phyloP scores from a whole-genome alignment of 1,140 invertebrate genomes.

The Apis mellifera region DNA sequence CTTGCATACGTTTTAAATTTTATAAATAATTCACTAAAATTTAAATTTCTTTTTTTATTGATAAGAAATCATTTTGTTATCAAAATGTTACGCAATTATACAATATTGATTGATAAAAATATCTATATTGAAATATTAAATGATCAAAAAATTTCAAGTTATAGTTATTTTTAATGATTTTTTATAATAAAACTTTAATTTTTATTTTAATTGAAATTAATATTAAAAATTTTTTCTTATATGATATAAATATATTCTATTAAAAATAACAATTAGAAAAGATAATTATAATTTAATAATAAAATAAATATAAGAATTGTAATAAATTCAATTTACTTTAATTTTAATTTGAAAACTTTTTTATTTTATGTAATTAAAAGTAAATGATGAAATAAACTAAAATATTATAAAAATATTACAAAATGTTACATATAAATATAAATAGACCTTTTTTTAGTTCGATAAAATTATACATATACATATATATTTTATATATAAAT shows the following conservation, averaged over 20 bases:
- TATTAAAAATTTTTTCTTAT: neutral
- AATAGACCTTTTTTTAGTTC: slow-evolving; percentile 6
- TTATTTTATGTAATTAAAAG: slow-evolving; percentile 3
- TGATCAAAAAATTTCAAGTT: neutral
- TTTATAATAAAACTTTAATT: neutral
- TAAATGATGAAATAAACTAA: slow-evolving; percentile 45
- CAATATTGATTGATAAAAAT: neutral
- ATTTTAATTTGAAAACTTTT: too few species aligned
- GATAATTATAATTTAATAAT: neutral
- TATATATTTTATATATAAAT: neutral
- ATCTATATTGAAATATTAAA: neutral
- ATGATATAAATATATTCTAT: neutral
- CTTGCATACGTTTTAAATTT: neutral
- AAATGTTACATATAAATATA: slow-evolving; percentile 37
- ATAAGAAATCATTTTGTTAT: neutral
- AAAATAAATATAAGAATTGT: neutral
- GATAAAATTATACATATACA: slow-evolving; percentile 32
- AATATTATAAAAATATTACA: slow-evolving; percentile 13
- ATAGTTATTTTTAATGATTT: neutral
- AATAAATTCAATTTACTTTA: neutral
- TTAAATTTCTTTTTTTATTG: neutral
- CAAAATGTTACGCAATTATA: neutral
- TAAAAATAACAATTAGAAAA: neutral
- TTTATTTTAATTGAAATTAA: neutral
- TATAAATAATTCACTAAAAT: neutral